Evolutionary conservation across 2,797 vertebrate species (phyloP), one percentile per base, ranked within the genome.

Genomic region (Chaunax sp.): DNA sequence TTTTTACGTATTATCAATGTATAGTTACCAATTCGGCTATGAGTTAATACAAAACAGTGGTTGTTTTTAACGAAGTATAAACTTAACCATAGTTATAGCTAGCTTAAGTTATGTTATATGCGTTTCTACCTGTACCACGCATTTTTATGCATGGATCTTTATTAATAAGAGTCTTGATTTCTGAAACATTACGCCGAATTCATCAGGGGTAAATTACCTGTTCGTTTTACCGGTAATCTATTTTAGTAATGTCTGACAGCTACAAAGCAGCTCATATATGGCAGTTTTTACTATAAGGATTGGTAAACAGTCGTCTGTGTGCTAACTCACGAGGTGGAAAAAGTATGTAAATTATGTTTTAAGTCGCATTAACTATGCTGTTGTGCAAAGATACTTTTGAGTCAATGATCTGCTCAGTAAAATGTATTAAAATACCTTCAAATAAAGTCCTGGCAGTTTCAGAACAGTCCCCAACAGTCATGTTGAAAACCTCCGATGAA

Each of bases 1-100:
- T 14, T 6, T 13, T 30, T 1, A 1, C 0, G 0, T 2, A 0
- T 54, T 2, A 3, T 3, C 0, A 0, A 0, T 0, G 6, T 0
- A 18, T 8, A 0, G 0, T 18, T 9, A 4, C 0, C 23, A 5
- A 30, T 60, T 81, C 76, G 78, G 63, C 49, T n/a, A 0, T 0
- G 0, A 14, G 0, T 28, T 2, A 6, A 3, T 2, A 13, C 16
- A 2, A 35, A 58, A 55, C 2, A 0, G 0, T 9, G 1, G 3
- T 15, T 3, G 1, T 25, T 10, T 61, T 22, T 37, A 12, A 12
- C 8, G 10, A 2, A 18, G 30, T 40, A 0, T 23, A 40, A 74
- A 46, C 45, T 61, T 75, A 37, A 13, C 6, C 3, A 13, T 37
- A 4, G 8, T 28, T 2, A 35, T 3, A 35, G 7, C 7, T 35